A percentile compares a stretch with the other conserved stretches of the same genome.
These are phyloP conservation scores for Chrysina gloriosa DNA, from an alignment of 2,888 invertebrate species.

Conservation along the genomic window DNA sequence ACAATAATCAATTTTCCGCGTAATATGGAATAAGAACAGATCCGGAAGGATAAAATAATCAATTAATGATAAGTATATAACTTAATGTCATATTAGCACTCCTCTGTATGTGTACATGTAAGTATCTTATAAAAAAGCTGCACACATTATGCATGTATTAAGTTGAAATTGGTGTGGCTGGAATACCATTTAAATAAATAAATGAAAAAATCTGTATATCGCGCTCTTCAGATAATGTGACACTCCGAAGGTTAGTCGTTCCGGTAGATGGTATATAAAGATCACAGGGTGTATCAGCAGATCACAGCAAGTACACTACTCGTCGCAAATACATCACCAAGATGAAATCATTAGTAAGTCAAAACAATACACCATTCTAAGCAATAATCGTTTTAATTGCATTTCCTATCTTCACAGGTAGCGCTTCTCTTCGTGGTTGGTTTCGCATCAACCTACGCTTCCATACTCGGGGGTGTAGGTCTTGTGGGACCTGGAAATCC, in stretches of 20 bases:
- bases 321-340: constrained; percentile 19
- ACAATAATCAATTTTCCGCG: too few relatives aligned
- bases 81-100: too few relatives aligned
- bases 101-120: too few relatives aligned
- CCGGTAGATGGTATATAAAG: constrained; percentile 36
- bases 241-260: constrained; percentile 38
- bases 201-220: constrained; percentile 40
- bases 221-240: constrained; percentile 34
- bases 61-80: too few relatives aligned
- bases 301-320: constrained; percentile 33
- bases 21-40: too few relatives aligned
- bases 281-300: constrained; percentile 30
- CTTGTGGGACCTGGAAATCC: constrained; percentile 38
- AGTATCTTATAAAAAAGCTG: not conserved
- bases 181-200: constrained; percentile 44
- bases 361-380: too few relatives aligned
- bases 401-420: constrained; percentile 10
- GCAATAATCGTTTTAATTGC: not conserved
- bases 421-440: constrained; percentile 33
- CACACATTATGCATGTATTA: not conserved
- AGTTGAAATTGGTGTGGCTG: constrained; percentile 35
- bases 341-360: constrained; percentile 39
- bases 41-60: too few relatives aligned
- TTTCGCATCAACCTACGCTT: constrained; percentile 28
- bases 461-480: constrained; percentile 18